These are phyloP conservation scores for Heterotilapia buettikoferi DNA, from an alignment of 2,113 vertebrate genomes.

Conservation along the genomic window DNA sequence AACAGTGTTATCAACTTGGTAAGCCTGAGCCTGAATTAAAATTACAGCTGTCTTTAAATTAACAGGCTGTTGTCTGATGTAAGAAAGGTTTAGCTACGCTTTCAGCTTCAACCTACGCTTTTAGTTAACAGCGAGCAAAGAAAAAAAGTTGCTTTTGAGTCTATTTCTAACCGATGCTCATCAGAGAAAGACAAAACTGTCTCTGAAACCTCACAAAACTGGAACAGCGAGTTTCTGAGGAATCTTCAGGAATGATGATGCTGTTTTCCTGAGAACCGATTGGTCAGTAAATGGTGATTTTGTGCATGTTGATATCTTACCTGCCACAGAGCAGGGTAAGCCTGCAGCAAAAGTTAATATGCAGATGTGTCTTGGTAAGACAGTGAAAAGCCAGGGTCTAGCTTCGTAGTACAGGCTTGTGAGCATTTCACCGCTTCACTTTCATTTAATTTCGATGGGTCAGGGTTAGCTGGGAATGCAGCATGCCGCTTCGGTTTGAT, in stretches of 20 bases:
- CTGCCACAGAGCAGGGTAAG: neutral
- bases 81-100: neutral
- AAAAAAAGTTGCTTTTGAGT: neutral
- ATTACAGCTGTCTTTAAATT: neutral
- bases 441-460: neutral
- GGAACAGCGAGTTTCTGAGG: neutral
- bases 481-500: neutral
- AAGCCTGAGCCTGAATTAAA: neutral
- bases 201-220: neutral
- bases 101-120: neutral
- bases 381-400: neutral
- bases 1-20: neutral
- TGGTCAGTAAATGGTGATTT: neutral
- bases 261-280: neutral
- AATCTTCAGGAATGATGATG: neutral
- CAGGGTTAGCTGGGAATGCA: neutral
- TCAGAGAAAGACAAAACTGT: neutral
- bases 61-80: neutral
- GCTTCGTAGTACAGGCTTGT: neutral
- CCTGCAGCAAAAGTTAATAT: neutral
- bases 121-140: neutral
- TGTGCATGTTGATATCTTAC: neutral
- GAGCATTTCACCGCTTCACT: neutral
- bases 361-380: neutral
- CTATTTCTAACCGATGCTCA: neutral